Percentiles rank a stretch among this genome's conserved stretches.
phyloP scores from a whole-genome alignment of 2,797 vertebrate genomes.

The Eulemur mongoz region DNA sequence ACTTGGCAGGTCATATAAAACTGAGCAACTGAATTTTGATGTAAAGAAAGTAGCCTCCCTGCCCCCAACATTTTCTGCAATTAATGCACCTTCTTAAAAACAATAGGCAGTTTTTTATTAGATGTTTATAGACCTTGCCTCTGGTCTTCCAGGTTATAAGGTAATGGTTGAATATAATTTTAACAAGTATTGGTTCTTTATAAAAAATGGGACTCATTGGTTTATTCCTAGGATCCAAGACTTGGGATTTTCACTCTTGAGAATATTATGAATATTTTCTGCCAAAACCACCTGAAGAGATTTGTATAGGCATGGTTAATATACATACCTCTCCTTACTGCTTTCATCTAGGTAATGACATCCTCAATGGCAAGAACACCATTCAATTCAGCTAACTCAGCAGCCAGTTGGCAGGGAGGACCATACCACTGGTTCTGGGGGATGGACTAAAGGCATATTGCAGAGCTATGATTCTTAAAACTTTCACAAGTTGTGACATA shows the following conservation, averaged over 20 bases:
- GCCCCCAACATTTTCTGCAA: background rate
- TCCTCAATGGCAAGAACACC: background rate
- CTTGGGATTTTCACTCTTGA: background rate
- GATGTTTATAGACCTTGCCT: background rate
- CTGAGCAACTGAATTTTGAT: background rate
- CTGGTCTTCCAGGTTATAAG: background rate
- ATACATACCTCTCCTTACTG: background rate
- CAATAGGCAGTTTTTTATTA: background rate
- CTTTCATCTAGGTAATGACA: background rate
- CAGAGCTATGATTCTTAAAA: background rate
- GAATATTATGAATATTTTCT: conserved; percentile 2
- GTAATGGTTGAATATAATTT: background rate
- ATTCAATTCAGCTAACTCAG: background rate
- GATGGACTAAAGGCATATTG: background rate
- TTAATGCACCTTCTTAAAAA: background rate
- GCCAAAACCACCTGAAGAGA: background rate
- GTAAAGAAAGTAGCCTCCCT: background rate
- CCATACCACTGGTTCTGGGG: background rate
- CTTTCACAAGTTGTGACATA: background rate
- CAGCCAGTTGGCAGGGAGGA: background rate
- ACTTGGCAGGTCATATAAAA: background rate
- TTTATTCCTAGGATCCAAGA: background rate
- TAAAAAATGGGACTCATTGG: background rate
- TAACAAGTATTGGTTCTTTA: background rate
- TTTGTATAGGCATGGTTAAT: background rate